Evolutionary conservation across 2,113 vertebrate genomes (phyloP).

Genomic region (Seriola rivoliana): DNA sequence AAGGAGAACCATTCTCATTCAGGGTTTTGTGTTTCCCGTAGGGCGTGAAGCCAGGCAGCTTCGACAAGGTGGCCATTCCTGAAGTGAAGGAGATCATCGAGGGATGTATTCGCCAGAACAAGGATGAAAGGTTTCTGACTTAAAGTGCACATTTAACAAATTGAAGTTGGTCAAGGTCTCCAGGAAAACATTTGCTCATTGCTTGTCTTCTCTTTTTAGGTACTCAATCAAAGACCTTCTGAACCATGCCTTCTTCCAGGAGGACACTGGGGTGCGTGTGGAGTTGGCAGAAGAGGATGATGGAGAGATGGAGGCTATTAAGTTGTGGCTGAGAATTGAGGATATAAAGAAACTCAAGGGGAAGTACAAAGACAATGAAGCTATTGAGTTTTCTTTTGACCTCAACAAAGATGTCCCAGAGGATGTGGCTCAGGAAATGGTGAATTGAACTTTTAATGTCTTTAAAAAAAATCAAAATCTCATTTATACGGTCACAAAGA

Average conservation of each 20-base stretch:
- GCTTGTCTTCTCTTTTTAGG: conserved; percentile 72
- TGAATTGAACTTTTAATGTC: conserved; percentile 70
- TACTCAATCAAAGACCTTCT: conserved; percentile 99
- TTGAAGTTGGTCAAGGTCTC: not conserved
- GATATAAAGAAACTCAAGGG: conserved; percentile 98
- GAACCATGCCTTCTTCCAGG: conserved; percentile 99
- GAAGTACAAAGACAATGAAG: conserved; percentile 99
- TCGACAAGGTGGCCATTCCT: conserved; percentile 98
- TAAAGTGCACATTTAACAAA: not conserved
- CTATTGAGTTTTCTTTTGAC: conserved; percentile 99
- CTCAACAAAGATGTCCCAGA: conserved; percentile 96
- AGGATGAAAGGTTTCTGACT: conserved; percentile 92
- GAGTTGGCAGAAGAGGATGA: conserved; percentile 98
- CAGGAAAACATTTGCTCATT: conserved; percentile 20
- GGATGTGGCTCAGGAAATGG: conserved; percentile 98
- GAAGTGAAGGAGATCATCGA: conserved; percentile 99
- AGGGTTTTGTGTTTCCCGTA: conserved; percentile 82
- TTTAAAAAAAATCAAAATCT: not conserved
- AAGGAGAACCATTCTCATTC: conserved; percentile 65
- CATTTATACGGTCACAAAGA: not conserved
- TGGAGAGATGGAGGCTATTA: conserved; percentile 96
- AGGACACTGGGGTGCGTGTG: conserved; percentile 97
- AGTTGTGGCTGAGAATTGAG: conserved; percentile 97
- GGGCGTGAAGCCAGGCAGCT: conserved; percentile 98
- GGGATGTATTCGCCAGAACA: conserved; percentile 98